Evolutionary conservation across 1,140 invertebrate genomes (phyloP).

Genomic region (Lepeophtheirus salmonis): DNA sequence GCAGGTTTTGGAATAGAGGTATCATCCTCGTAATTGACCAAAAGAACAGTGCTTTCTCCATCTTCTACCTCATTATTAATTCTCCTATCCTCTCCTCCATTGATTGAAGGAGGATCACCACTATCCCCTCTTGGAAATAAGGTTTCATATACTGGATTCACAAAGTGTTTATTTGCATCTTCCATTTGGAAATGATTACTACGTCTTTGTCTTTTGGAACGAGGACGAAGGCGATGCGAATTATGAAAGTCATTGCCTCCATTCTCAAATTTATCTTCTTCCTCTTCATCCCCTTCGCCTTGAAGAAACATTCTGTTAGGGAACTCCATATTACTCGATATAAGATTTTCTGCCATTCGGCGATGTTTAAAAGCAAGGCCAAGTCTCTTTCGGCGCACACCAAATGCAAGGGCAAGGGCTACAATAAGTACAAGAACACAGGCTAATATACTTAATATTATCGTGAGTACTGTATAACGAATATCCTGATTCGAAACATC

Average conservation of each 20-base stretch:
- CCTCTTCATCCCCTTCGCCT: conserved; percentile 3
- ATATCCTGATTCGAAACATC: not conserved
- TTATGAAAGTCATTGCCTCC: no score
- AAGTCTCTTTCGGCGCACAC: not conserved
- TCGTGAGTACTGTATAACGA: not conserved
- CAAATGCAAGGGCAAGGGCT: not conserved
- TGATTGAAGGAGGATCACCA: not conserved
- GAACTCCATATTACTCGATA: conserved; percentile 9
- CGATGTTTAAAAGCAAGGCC: conserved; percentile 13
- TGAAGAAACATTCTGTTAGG: conserved; percentile 16
- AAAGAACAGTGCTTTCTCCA: not conserved
- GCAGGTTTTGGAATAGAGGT: not conserved
- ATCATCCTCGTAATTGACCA: not conserved
- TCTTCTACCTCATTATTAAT: not conserved
- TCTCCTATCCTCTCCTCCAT: not conserved
- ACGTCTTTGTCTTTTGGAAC: not conserved
- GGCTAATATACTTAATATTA: not conserved
- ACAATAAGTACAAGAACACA: not conserved
- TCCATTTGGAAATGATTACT: not conserved
- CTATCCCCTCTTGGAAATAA: not conserved
- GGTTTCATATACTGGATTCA: not conserved
- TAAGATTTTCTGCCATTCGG: conserved; percentile 14
- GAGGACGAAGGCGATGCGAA: not conserved
- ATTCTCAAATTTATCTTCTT: not conserved
- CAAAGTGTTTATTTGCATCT: not conserved